These are phyloP conservation scores for Coryphaenoides rupestris DNA, from an alignment of 2,113 vertebrate species.

Conservation along the genomic window DNA sequence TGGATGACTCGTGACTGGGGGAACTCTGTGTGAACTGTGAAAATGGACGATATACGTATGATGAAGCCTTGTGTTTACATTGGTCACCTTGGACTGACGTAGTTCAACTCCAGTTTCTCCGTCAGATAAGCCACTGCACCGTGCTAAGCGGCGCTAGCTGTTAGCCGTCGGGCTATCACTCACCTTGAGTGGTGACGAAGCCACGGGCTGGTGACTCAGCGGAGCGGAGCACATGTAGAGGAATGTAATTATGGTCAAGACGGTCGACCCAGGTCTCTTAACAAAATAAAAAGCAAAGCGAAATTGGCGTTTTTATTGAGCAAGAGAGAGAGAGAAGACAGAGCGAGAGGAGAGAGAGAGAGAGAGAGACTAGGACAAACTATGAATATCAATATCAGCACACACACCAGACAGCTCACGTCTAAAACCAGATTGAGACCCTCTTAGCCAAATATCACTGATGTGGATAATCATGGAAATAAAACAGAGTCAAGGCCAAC, in stretches of 20 bases:
- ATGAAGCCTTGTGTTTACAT: too few species aligned
- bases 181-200: neutral
- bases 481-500: neutral
- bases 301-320: constrained; percentile 37
- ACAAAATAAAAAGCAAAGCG: neutral
- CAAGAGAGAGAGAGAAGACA: too few species aligned
- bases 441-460: constrained; percentile 1
- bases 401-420: neutral
- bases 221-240: constrained; percentile 31
- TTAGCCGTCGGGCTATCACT: too few species aligned
- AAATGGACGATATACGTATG: too few species aligned
- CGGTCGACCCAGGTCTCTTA: neutral
- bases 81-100: too few species aligned
- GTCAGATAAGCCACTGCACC: too few species aligned
- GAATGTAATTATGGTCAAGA: constrained; percentile 34
- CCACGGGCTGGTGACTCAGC: constrained; percentile 16
- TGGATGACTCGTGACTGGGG: too few species aligned
- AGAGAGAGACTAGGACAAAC: neutral
- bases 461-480: constrained; percentile 9
- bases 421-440: neutral
- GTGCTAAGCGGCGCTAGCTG: too few species aligned
- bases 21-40: too few species aligned
- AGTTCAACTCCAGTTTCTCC: too few species aligned
- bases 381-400: too few species aligned
- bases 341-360: too few species aligned